Evolutionary conservation across 2,888 invertebrate species (phyloP).

Genomic region (Troides oblongomaculatus): DNA sequence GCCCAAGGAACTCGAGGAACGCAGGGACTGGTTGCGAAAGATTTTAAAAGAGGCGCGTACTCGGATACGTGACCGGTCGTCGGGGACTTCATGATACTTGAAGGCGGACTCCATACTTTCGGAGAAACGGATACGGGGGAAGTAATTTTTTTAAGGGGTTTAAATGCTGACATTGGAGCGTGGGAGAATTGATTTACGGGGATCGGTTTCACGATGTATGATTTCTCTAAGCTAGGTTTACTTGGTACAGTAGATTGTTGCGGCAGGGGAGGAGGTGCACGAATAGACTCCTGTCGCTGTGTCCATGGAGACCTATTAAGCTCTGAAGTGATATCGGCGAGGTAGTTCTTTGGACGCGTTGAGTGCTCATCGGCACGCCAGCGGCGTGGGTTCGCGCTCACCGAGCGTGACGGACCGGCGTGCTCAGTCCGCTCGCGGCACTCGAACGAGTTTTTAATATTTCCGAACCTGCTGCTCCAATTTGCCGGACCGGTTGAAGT

Average conservation of each 20-base stretch:
- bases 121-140: slow-evolving; percentile 60
- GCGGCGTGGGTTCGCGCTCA: slow-evolving; percentile 76
- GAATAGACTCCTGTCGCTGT: slow-evolving; percentile 57
- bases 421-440: slow-evolving; percentile 64
- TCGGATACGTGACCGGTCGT: slow-evolving; percentile 45
- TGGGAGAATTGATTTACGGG: slow-evolving; percentile 87
- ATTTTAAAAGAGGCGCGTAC: slow-evolving; percentile 42
- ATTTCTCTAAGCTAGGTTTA: slow-evolving; percentile 57
- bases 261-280: slow-evolving; percentile 34
- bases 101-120: slow-evolving; percentile 71
- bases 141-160: slow-evolving; percentile 76
- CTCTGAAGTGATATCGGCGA: slow-evolving; percentile 50
- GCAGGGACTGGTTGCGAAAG: slow-evolving; percentile 42
- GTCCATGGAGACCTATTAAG: slow-evolving; percentile 71
- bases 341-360: slow-evolving; percentile 47
- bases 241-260: slow-evolving; percentile 36
- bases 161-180: slow-evolving; percentile 88
- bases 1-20: slow-evolving; percentile 64
- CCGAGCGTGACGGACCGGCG: slow-evolving; percentile 52
- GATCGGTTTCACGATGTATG: slow-evolving; percentile 78
- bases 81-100: slow-evolving; percentile 54
- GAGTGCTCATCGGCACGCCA: slow-evolving; percentile 82
- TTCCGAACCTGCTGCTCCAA: slow-evolving; percentile 91
- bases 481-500: slow-evolving; percentile 71
- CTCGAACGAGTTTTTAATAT: slow-evolving; percentile 91